Evolutionary conservation across 2,113 vertebrate genomes (phyloP).

Genomic region (Alethe castanea): DNA sequence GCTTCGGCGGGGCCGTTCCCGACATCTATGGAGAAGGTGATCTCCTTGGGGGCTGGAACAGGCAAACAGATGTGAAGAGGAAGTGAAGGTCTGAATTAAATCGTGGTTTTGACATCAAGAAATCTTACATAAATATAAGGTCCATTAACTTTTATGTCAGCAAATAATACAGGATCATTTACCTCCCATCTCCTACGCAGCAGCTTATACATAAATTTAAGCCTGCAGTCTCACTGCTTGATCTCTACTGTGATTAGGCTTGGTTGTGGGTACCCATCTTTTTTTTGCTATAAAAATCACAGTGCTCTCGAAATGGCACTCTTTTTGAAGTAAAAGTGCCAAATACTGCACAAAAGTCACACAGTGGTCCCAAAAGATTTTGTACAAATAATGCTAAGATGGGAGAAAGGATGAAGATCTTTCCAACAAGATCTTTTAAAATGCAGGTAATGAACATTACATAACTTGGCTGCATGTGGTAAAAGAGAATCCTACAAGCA

Average conservation of each 20-base stretch:
- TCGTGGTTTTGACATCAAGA: background rate
- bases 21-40: constrained; percentile 90
- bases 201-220: constrained; percentile 18
- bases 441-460: background rate
- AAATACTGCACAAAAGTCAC: background rate
- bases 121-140: constrained; percentile 21
- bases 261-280: background rate
- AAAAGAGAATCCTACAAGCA: background rate
- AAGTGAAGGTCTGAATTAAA: background rate
- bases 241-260: background rate
- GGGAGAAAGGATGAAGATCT: background rate
- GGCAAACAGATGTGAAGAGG: background rate
- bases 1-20: constrained; percentile 86
- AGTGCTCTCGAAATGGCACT: background rate
- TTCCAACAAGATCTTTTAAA: background rate
- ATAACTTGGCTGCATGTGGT: background rate
- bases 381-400: background rate
- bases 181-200: constrained; percentile 31
- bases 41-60: constrained; percentile 82
- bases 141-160: constrained; percentile 32
- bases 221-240: background rate
- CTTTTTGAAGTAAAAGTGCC: background rate
- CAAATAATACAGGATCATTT: constrained; percentile 23
- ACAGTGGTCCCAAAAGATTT: background rate
- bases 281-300: background rate